Evolutionary conservation across 2,797 vertebrate genomes (phyloP), one percentile per base, ranked within the genome.

Genomic region (Anguilla obscura): DNA sequence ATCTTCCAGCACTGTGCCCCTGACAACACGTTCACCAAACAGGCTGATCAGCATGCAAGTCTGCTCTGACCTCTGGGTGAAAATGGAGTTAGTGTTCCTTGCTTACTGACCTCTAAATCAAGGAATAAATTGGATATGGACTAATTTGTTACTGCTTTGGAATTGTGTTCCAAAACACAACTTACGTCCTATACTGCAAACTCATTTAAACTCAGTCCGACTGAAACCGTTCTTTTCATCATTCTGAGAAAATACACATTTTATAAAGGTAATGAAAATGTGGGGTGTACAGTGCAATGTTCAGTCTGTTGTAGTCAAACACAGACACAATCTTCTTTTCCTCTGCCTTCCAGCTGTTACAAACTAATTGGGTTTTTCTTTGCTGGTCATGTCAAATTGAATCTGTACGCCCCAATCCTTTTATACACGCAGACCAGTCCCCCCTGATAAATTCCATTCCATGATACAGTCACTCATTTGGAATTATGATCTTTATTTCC

Each of bases 1-100:
- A 9, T 24, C 89, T 89, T 89, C 90, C 86, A 89, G 82, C 69
- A 60, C 79, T 63, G 87, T 71, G 12, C 56, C 30, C n/a, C 76
- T 60, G 86, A 80, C 58, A 54, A 27, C 27, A 71, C 50, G 24
- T 74, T 36, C 71, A 86, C 36, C n/a, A 74, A 85, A n/a, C 6
- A 21, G 16, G 71, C 2, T 87, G 69, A 79, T 58, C 71, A 79
- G 71, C 10, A 79, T 58, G 27, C 30, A 33, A 36, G 52, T 36
- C 71, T 79, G 50, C 8, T 30, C 45, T 84, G 52, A 84, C 83
- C 50, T 58, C n/a, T 84, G 50, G 6, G 18, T 50, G 79, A 50
- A 82, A 82, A 82, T 82, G 40, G 79, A 82, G 87, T 86, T 45
- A 86, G 18, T 14, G 36, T 48, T 54, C 83, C 63, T 18, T 71